These are phyloP conservation scores for Zalophus californianus DNA, from an alignment of 2,797 vertebrate genomes.

Conservation along the genomic window DNA sequence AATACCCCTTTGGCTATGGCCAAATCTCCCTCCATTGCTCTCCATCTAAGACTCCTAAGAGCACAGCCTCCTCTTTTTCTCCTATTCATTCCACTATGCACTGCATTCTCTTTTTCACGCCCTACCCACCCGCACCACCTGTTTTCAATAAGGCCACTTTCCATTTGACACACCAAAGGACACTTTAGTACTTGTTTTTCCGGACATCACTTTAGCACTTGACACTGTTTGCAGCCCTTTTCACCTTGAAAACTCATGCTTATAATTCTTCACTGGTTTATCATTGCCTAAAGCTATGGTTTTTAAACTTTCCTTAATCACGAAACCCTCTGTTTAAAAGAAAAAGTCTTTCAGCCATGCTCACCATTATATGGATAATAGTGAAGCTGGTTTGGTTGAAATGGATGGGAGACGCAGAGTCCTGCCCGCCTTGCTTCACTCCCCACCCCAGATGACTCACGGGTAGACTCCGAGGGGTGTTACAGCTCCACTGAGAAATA, in stretches of 20 bases:
- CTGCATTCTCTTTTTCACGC: not conserved
- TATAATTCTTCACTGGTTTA: not conserved
- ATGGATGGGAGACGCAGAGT: not conserved
- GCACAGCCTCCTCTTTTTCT: not conserved
- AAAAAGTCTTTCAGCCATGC: not conserved
- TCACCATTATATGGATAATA: not conserved
- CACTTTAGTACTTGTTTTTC: not conserved
- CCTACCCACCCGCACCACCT: not conserved
- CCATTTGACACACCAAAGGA: not conserved
- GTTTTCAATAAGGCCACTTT: not conserved
- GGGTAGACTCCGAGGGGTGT: not conserved
- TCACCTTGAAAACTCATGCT: not conserved
- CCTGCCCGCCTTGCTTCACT: not conserved
- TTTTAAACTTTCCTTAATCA: not conserved
- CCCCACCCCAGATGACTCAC: not conserved
- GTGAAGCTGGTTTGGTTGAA: not conserved
- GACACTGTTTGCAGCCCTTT: not conserved
- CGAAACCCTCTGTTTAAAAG: conserved; percentile 4
- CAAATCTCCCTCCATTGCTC: not conserved
- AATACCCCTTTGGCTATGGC: not conserved
- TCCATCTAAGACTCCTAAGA: not conserved
- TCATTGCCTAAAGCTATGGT: not conserved
- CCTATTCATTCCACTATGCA: not conserved
- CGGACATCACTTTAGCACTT: not conserved
- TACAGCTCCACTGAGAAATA: not conserved